Conservation (phyloP, 2,888 invertebrate species). For the Willowsia nigromaculata region DNA sequence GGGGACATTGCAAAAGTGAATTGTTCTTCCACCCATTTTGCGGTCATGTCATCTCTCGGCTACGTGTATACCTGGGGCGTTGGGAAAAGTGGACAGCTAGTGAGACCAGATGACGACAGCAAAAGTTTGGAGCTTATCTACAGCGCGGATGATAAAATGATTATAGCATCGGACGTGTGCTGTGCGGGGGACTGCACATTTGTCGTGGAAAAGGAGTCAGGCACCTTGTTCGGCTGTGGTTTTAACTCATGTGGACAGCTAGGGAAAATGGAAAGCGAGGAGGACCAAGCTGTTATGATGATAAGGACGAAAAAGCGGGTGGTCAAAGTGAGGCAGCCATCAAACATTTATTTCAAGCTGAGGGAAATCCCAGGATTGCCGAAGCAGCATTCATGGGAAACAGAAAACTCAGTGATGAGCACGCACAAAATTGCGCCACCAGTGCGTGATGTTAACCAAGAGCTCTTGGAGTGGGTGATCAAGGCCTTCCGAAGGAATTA, state of each 20-base stretch:
- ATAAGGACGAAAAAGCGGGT: slow-evolving; percentile 78
- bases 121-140: slow-evolving; percentile 78
- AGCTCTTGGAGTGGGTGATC: slow-evolving; percentile 77
- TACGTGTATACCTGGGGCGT: slow-evolving; percentile 78
- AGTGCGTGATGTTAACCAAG: slow-evolving; percentile 71
- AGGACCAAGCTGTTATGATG: slow-evolving; percentile 77
- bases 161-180: slow-evolving; percentile 75
- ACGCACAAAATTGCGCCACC: slow-evolving; percentile 73
- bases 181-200: slow-evolving; percentile 78
- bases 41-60: slow-evolving; percentile 76
- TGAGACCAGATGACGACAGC: slow-evolving; percentile 77
- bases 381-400: slow-evolving; percentile 74
- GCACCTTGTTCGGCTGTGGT: slow-evolving; percentile 76
- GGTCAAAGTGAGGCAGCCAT: slow-evolving; percentile 78
- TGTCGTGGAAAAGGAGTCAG: slow-evolving; percentile 76
- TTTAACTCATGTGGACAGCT: slow-evolving; percentile 77
- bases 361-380: slow-evolving; percentile 77
- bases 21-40: slow-evolving; percentile 77
- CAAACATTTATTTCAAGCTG: slow-evolving; percentile 77
- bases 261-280: slow-evolving; percentile 77
- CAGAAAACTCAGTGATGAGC: slow-evolving; percentile 66
- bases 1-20: slow-evolving; percentile 84
- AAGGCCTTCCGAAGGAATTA: slow-evolving; percentile 75
- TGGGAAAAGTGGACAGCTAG: slow-evolving; percentile 77
- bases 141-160: slow-evolving; percentile 75